These are phyloP conservation scores for Danaus melanippus DNA, from an alignment of 1,140 invertebrate genomes.

Conservation along the genomic window DNA sequence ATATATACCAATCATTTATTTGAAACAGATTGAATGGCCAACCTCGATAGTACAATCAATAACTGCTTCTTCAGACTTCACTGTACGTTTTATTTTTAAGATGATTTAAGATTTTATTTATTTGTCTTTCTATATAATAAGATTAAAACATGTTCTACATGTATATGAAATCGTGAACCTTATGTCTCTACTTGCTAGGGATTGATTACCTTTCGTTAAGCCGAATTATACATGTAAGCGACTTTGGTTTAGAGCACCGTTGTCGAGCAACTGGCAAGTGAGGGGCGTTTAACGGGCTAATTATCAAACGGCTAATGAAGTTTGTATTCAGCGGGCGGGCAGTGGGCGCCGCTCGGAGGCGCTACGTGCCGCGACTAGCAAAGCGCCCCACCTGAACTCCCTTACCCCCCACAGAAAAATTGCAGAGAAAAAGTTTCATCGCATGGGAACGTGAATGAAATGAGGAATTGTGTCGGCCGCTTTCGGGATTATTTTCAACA, in stretches of 20 bases:
- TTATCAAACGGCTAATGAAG: conserved; percentile 73
- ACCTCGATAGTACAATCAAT: too few species aligned
- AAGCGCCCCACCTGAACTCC: conserved; percentile 67
- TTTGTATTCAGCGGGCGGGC: conserved; percentile 68
- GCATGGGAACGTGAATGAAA: conserved; percentile 71
- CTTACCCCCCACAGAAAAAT: conserved; percentile 67
- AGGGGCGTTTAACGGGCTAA: conserved; percentile 72
- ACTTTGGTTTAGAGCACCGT: conserved; percentile 51
- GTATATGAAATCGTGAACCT: too few species aligned
- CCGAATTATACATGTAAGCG: conserved; percentile 22
- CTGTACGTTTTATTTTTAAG: too few species aligned
- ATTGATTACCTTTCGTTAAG: conserved; percentile 14
- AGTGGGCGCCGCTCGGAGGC: conserved; percentile 42
- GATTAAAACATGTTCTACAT: too few species aligned
- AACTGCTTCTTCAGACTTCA: too few species aligned
- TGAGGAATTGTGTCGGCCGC: conserved; percentile 69
- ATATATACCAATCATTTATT: too few species aligned
- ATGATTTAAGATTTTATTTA: too few species aligned
- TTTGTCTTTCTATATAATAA: too few species aligned
- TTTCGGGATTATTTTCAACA: conserved; percentile 67
- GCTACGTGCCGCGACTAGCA: conserved; percentile 66
- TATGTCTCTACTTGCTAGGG: conserved; percentile 3
- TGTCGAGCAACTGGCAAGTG: conserved; percentile 54
- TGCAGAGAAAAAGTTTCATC: conserved; percentile 73
- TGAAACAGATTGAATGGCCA: too few species aligned